Base-by-base conservation (phyloP, 2,797 vertebrate genomes). In the Simalia tracyae region DNA sequence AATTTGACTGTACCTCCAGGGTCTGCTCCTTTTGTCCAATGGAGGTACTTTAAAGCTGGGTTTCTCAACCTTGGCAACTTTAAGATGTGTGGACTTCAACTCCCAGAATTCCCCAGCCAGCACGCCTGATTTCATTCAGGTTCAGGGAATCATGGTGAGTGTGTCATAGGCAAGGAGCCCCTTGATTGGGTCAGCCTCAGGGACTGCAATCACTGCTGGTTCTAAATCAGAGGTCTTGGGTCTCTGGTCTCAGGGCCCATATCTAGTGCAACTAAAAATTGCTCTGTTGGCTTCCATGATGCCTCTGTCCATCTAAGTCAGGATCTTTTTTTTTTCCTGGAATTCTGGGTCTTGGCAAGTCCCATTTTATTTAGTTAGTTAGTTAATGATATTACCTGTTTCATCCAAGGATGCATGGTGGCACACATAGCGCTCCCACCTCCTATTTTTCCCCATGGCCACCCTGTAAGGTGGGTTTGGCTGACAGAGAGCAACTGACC, bases 271-370 rank as follows among this genome's bases (percentile, higher is more conserved):
- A 56, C 26, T 86, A n/a, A 56, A 28, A 17, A 26, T 86, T 56
- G 54, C 14, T 17, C 81, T 8, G 0, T n/a, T 85, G 26, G 12
- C 9, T 5, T 17, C 68, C 15, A 12, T 76, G 31, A 36, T 60
- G 31, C 50, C 26, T 54, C 22, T 84, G 10, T 56, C 46, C 24
- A 11, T 54, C 84, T 84, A 54, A 28, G 12, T 28, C 50, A 84
- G 46, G n/a, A 68, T 66, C 5, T 0, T 2, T 1, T 12, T 11
- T 2, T 11, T 4, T 36, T 2, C 19, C 66, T 4, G 2, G 11
- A 84, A 26, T 24, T 26, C 81, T 57, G n/a, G 3, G 28, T 85
- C 26, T 17, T n/a, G 26, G 28, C 84, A 86, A 56, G 12, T 85
- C 26, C 84, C 24, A 54, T 86, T 54, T 86, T 86, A 57, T 54